Evolutionary conservation across 2,888 invertebrate genomes (phyloP), one percentile per base, ranked within the genome.

Genomic region (Mycalesis mineus): DNA sequence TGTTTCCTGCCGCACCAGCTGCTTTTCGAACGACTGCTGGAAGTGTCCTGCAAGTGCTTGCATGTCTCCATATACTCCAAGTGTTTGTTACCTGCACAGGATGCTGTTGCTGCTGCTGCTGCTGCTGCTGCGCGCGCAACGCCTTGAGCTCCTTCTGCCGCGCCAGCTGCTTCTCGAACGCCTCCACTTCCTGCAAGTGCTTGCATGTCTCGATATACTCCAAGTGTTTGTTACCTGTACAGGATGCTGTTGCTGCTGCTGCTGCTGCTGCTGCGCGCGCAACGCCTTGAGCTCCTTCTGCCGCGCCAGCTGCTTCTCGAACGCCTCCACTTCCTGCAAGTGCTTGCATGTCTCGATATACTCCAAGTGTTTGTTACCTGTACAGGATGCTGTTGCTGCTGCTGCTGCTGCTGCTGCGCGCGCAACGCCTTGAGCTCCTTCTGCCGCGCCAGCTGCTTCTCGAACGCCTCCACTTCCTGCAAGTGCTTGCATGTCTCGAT

Each of bases 21-120:
- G 94, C 68, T 93, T 93, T 76, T 96, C 96, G 71, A 96, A 96
- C 45, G 95, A 94, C 61, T 95, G 95, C 53, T n/a, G n/a, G n/a
- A n/a, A n/a, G 96, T n/a, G n/a, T n/a, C n/a, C n/a, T n/a, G 80
- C 57, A 96, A 84, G 70, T 93, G 92, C 72, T 94, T 94, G 72
- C 96, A 96, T 1, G 94, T 93, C 60, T 93, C 92, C 74, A 96
- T 91, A 74, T 95, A 94, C 55, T 93, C 92, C 28, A 93, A n/a
- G n/a, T n/a, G n/a, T n/a, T n/a, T 11, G 36, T 8, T 7, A 77
- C 88, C 79, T 87, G 88, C 8, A 85, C 84, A 17, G 87, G 82
- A 51, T 86, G 83, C 42, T 82, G 84, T 15, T 84, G 83, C 41
- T 82, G 84, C 15, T 79, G 80, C 17, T 77, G n/a, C n/a, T n/a